A percentile compares a stretch with the other conserved stretches of the same genome.
Evolutionary conservation across 2,113 vertebrate species (phyloP).

Genomic region (Cervus canadensis): DNA sequence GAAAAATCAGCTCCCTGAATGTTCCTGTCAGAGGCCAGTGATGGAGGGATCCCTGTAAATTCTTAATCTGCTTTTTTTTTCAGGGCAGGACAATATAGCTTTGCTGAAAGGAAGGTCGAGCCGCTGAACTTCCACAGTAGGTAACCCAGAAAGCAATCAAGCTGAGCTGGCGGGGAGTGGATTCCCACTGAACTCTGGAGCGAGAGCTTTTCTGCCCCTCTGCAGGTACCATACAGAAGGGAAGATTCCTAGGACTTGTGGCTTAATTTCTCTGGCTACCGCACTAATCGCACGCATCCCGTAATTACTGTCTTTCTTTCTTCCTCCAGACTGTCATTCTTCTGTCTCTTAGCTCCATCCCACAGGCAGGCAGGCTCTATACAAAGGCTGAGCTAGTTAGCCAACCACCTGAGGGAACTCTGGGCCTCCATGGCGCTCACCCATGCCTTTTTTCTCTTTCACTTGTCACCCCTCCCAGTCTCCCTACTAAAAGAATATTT

Average conservation of each 20-base stretch:
- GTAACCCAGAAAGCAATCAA: constrained; percentile 95
- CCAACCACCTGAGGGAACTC: constrained; percentile 83
- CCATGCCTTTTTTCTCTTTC: constrained; percentile 37
- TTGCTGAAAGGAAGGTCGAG: constrained; percentile 88
- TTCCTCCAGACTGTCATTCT: constrained; percentile 85
- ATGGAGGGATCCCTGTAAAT: constrained; percentile 92
- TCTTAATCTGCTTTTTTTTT: constrained; percentile 90
- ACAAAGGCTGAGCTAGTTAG: constrained; percentile 82
- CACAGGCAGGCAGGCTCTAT: constrained; percentile 80
- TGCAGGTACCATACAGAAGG: constrained; percentile 85
- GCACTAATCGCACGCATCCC: constrained; percentile 89
- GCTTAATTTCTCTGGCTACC: constrained; percentile 97
- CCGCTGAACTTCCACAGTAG: constrained; percentile 88
- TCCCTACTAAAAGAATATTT: constrained; percentile 79
- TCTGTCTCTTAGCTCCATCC: constrained; percentile 81
- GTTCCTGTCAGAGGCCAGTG: constrained; percentile 86
- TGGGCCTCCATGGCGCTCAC: constrained; percentile 52
- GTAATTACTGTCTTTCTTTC: constrained; percentile 88
- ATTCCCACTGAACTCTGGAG: constrained; percentile 88
- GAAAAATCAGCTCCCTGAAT: constrained; percentile 87
- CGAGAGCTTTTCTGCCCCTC: constrained; percentile 87
- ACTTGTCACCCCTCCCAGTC: constrained; percentile 56
- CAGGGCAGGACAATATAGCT: constrained; percentile 84
- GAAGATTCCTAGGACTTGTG: constrained; percentile 91
- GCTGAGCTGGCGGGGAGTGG: constrained; percentile 88